A percentile compares a stretch with the other conserved stretches of the same genome.
phyloP scores from a whole-genome alignment of 2,797 vertebrate genomes.

The Heliangelus exortis region DNA sequence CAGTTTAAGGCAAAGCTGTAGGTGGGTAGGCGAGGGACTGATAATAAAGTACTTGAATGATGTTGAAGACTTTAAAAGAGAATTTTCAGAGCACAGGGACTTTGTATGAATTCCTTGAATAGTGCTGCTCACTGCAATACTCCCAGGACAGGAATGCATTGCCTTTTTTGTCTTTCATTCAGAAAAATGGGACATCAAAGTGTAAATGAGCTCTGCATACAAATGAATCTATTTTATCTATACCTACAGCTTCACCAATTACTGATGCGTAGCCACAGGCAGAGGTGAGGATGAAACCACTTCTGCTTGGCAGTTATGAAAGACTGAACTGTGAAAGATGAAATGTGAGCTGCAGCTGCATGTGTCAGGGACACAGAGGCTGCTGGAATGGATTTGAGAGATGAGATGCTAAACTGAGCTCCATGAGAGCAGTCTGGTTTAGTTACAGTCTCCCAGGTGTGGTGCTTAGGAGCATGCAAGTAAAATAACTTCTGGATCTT shows the following conservation, averaged over 20 bases:
- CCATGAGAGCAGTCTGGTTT: background rate
- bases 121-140: background rate
- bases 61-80: background rate
- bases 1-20: constrained; percentile 32
- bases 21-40: background rate
- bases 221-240: background rate
- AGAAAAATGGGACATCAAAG: background rate
- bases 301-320: background rate
- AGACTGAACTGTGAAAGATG: background rate
- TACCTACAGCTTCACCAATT: background rate
- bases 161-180: background rate
- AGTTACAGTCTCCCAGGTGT: background rate
- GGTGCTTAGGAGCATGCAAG: background rate
- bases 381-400: background rate
- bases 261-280: background rate
- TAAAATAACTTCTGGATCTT: background rate
- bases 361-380: background rate
- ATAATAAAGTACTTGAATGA: background rate
- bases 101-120: background rate
- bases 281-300: background rate
- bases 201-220: background rate
- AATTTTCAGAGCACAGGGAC: background rate
- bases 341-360: background rate
- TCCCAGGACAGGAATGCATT: background rate
- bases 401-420: background rate